A percentile compares a stretch with the other conserved stretches of the same genome.
phyloP scores from a whole-genome alignment of 2,888 invertebrate genomes.

The Chymomyza amoena region DNA sequence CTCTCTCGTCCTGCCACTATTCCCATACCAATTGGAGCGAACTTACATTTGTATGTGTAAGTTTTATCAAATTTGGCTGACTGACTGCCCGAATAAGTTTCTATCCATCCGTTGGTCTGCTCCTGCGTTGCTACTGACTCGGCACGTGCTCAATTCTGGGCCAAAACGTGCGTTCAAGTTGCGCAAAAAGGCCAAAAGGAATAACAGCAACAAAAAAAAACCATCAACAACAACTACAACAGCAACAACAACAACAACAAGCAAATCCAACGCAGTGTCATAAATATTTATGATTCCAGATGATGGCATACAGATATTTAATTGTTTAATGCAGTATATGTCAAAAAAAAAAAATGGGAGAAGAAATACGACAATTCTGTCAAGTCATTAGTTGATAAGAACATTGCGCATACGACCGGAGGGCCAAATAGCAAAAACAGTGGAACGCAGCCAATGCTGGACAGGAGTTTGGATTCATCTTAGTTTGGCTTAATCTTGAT shows the following conservation, averaged over 20 bases:
- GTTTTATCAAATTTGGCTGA: slow-evolving; percentile 34
- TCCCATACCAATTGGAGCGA: neutral
- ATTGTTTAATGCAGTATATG: neutral
- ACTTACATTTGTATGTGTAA: slow-evolving; percentile 1
- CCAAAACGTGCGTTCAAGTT: slow-evolving; percentile 48
- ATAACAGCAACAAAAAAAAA: neutral
- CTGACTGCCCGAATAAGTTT: slow-evolving; percentile 8
- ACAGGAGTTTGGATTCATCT: too few species aligned
- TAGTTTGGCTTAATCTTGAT: too few species aligned
- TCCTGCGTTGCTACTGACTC: slow-evolving; percentile 12
- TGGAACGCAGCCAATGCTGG: neutral
- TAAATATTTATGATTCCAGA: slow-evolving; percentile 27
- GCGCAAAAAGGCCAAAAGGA: neutral
- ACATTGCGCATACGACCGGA: neutral
- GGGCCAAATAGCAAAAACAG: neutral
- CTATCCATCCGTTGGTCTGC: neutral
- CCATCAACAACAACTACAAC: neutral
- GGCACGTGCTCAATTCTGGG: slow-evolving; percentile 44
- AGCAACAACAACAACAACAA: slow-evolving; percentile 17
- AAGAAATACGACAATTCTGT: neutral
- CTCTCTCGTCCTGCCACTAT: neutral
- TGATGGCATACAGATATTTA: neutral
- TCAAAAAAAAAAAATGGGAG: neutral
- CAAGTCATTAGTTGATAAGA: neutral
- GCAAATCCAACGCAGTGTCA: slow-evolving; percentile 54